A percentile compares a stretch with the other conserved stretches of the same genome.
Conservation (phyloP, 2,113 vertebrate species). For the Calyptomena viridis region DNA sequence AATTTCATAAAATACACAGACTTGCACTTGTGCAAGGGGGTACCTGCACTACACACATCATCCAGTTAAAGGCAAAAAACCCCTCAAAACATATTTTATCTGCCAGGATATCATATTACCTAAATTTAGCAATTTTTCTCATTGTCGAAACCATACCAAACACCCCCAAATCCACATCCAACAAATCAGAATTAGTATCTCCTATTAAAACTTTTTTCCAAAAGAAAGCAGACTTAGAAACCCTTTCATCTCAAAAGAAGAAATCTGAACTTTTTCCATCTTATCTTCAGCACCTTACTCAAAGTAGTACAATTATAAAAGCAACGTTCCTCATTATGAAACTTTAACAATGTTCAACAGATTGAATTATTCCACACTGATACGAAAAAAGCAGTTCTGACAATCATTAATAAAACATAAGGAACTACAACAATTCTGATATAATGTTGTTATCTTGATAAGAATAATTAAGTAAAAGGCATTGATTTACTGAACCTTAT, state of each 20-base stretch:
- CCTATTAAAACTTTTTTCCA: neutral
- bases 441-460: neutral
- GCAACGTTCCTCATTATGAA: neutral
- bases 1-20: neutral
- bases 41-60: neutral
- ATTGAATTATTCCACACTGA: neutral
- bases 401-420: neutral
- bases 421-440: neutral
- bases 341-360: neutral
- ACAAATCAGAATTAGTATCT: neutral
- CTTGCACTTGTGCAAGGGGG: neutral
- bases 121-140: neutral
- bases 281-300: neutral
- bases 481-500: neutral
- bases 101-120: fast-evolving
- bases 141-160: neutral
- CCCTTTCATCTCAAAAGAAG: neutral
- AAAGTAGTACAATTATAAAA: neutral
- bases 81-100: neutral
- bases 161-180: neutral
- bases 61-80: neutral
- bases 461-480: neutral
- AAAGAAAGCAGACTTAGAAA: neutral
- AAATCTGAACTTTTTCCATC: neutral
- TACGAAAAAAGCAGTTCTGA: neutral